phyloP scores from a whole-genome alignment of 2,888 invertebrate species.

The Cenopis cana region DNA sequence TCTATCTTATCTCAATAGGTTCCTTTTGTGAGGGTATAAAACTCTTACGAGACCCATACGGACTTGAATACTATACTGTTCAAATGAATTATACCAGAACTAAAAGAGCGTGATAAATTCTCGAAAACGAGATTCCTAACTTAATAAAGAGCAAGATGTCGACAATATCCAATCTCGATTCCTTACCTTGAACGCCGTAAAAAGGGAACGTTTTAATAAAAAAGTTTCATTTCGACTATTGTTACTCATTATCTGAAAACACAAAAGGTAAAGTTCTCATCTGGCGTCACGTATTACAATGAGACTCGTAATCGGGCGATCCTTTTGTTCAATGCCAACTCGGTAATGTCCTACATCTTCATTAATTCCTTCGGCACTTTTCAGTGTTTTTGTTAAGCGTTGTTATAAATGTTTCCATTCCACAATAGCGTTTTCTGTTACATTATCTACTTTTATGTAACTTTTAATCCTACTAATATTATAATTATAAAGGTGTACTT shows the following conservation, averaged over 20 bases:
- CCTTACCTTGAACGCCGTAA: constrained; percentile 69
- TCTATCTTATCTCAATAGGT: constrained; percentile 22
- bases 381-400: constrained; percentile 22
- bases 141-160: constrained; percentile 75
- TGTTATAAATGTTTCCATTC: not conserved
- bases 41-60: not conserved
- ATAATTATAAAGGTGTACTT: too few species aligned
- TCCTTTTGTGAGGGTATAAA: not conserved
- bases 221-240: constrained; percentile 53
- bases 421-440: not conserved
- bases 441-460: too few species aligned
- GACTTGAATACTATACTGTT: not conserved
- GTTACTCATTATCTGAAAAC: constrained; percentile 66
- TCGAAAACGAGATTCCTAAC: constrained; percentile 53
- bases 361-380: constrained; percentile 62
- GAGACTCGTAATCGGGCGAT: constrained; percentile 58
- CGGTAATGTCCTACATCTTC: constrained; percentile 73
- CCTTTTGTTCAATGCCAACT: constrained; percentile 67
- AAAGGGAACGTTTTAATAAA: constrained; percentile 70
- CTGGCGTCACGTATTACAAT: constrained; percentile 58
- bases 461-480: not conserved
- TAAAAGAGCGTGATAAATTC: constrained; percentile 47
- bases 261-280: constrained; percentile 69
- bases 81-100: not conserved
- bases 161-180: constrained; percentile 71